Base-by-base conservation (phyloP, 1,140 invertebrate genomes). In the Drosophila eugracilis region DNA sequence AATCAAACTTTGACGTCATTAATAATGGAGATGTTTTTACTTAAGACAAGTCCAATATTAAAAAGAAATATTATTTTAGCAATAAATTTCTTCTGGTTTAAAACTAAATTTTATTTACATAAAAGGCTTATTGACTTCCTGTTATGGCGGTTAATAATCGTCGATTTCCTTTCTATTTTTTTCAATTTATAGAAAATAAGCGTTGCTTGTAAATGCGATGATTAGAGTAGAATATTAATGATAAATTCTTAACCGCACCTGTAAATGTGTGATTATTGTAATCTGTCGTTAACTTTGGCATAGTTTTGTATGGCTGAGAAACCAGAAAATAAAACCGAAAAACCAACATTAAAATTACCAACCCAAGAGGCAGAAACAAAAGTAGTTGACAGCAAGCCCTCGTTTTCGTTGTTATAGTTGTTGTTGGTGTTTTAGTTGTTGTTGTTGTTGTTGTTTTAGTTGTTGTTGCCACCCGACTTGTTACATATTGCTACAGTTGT, bases 271-370 rank as follows among this genome's bases (percentile, higher is more conserved):
- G 74, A 83, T 86, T 88, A 86, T 75, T 88, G 70, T 75, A 86
- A 88, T 83, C 60, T 62, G 60, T 78, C 70, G 83, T 86, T 86
- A 86, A 78, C 77, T 86, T 81, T 86, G 81, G 77, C 81, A 86
- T 78, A 86, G 81, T 86, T 86, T 86, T 44, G 48, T 24, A 22
- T 55, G 52, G 73, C 55, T 60, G 54, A 80, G 80, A 84, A 85
- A 79, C 76, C 60, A 80, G 58, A 74, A 86, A 79, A 79, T 50
- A 69, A 79, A 66, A 83, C 55, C 66, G 28, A 55, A 50, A 69
- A 72, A 30, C 28, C 55, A 62, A 74, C 73, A 75, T 86, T 74
- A 74, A 85, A 86, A 86, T 80, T 65, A 66, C 76, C 62, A 86
- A 73, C 74, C 52, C 50, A 78, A 78, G 60, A 66, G 62, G 60